A percentile compares a stretch with the other conserved stretches of the same genome.
These are phyloP conservation scores for Gallinago undulata DNA, from an alignment of 2,113 vertebrate species.

Conservation along the genomic window DNA sequence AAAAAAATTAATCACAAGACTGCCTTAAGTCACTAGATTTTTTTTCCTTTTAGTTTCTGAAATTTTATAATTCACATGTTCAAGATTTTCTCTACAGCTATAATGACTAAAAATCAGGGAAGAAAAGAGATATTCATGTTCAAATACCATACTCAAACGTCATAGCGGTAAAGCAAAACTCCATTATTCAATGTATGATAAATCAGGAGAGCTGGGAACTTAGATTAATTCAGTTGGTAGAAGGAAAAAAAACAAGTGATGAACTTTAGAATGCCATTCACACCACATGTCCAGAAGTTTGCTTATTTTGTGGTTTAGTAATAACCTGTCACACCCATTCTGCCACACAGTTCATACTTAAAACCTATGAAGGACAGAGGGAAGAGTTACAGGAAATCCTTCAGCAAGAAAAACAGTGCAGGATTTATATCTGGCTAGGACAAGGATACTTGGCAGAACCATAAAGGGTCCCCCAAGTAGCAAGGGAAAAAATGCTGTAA, in stretches of 20 bases:
- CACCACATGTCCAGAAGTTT: background rate
- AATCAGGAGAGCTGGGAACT: background rate
- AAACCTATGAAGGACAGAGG: background rate
- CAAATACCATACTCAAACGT: background rate
- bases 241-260: background rate
- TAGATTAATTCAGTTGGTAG: background rate
- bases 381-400: background rate
- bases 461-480: background rate
- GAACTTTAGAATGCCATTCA: background rate
- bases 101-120: background rate
- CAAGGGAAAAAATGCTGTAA: background rate
- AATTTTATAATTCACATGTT: background rate
- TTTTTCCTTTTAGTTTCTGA: background rate
- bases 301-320: background rate
- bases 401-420: background rate
- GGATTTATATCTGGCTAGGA: background rate
- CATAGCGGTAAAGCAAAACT: background rate
- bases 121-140: background rate
- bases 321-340: background rate
- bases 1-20: constrained; percentile 22
- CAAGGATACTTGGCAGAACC: constrained; percentile 2
- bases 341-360: background rate
- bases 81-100: background rate
- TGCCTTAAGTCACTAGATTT: background rate
- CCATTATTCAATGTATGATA: background rate